Evolutionary conservation across 2,888 invertebrate genomes (phyloP).

Genomic region (Cantharis flavilabris): DNA sequence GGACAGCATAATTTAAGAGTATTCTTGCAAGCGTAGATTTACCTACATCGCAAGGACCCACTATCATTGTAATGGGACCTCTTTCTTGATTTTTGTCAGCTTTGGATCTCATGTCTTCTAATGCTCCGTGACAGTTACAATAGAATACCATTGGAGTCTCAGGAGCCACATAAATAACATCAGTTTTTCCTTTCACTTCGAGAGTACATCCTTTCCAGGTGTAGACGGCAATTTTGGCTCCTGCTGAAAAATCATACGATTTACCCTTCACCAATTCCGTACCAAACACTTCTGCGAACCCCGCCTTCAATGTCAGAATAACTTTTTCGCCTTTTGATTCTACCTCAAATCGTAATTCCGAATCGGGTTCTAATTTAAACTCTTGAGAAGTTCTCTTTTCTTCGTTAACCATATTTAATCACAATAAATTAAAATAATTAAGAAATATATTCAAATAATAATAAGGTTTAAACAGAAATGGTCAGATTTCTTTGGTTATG

Average conservation of each 20-base stretch:
- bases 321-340: constrained; percentile 86
- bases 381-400: constrained; percentile 60
- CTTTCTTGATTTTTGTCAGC: constrained; percentile 75
- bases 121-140: constrained; percentile 91
- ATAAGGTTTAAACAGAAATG: too few species aligned
- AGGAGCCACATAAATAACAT: constrained; percentile 92
- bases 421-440: neutral
- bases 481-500: neutral
- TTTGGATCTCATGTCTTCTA: constrained; percentile 85
- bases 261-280: constrained; percentile 93
- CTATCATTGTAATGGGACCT: constrained; percentile 88
- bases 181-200: constrained; percentile 84
- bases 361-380: constrained; percentile 83
- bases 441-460: too few species aligned
- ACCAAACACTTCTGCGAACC: constrained; percentile 95
- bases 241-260: constrained; percentile 84
- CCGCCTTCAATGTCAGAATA: constrained; percentile 80
- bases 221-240: constrained; percentile 93
- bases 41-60: constrained; percentile 95
- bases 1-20: constrained; percentile 92
- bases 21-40: constrained; percentile 87
- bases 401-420: constrained; percentile 36
- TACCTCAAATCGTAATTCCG: constrained; percentile 93
- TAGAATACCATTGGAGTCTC: constrained; percentile 98
- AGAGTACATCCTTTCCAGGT: constrained; percentile 95